A percentile compares a stretch with the other conserved stretches of the same genome.
phyloP scores from a whole-genome alignment of 2,888 invertebrate genomes.

The Gisinianus flammeolus region DNA sequence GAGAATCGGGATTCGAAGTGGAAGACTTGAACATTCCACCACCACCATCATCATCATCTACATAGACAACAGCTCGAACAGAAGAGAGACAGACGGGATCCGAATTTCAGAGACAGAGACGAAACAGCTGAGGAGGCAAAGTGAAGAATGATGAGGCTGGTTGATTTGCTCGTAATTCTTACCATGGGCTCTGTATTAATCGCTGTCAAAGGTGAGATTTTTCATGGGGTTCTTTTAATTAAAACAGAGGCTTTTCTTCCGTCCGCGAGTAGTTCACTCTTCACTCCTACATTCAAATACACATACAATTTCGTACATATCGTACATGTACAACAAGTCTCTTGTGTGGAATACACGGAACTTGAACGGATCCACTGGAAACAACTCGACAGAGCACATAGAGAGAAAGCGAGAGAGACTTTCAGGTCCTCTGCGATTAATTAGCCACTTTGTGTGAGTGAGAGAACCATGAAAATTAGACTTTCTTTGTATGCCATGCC shows the following conservation, averaged over 20 bases:
- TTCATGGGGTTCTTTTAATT: slow-evolving; percentile 56
- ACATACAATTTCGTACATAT: background rate
- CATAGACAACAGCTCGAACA: slow-evolving; percentile 34
- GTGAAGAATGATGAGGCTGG: slow-evolving; percentile 49
- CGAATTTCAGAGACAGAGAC: slow-evolving; percentile 29
- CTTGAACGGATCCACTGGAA: background rate
- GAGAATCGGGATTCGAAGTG: background rate
- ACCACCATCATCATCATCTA: background rate
- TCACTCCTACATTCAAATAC: background rate
- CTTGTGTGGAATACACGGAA: no score
- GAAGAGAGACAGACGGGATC: slow-evolving; percentile 41
- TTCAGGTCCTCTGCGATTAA: background rate
- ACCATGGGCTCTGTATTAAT: slow-evolving; percentile 54
- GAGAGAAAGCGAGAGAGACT: background rate
- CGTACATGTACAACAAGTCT: no score
- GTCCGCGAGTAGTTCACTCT: background rate
- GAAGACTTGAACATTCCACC: background rate
- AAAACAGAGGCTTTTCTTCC: slow-evolving; percentile 29
- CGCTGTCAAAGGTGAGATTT: slow-evolving; percentile 58
- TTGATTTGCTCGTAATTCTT: slow-evolving; percentile 47
- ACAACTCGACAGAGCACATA: no score
- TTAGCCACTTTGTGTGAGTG: slow-evolving; percentile 18
- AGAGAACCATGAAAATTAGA: slow-evolving; percentile 16
- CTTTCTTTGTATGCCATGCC: slow-evolving; percentile 2
- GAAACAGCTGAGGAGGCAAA: slow-evolving; percentile 39